These are phyloP conservation scores for Dipodomys merriami DNA, from an alignment of 2,113 vertebrate species.

Conservation along the genomic window DNA sequence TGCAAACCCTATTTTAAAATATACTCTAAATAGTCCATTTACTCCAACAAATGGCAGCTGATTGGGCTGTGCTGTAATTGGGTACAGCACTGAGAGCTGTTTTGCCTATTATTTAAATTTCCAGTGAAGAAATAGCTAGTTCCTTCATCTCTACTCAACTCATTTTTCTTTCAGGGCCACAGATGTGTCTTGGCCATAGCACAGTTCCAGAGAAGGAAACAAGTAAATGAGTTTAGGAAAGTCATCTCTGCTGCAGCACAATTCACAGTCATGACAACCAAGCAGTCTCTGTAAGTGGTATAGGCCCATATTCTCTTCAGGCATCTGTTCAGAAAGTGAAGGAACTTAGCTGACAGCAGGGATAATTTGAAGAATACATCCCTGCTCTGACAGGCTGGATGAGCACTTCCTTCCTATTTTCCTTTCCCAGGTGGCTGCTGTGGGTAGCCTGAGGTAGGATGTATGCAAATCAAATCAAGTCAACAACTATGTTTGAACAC, in stretches of 20 bases:
- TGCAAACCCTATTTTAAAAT: slow-evolving; percentile 79
- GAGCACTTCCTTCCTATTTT: slow-evolving; percentile 59
- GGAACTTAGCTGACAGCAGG: slow-evolving; percentile 69
- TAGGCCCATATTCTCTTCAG: slow-evolving; percentile 65
- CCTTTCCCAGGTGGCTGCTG: slow-evolving; percentile 41
- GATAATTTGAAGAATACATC: slow-evolving; percentile 64
- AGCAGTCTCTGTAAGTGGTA: slow-evolving; percentile 60
- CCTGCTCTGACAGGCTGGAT: slow-evolving; percentile 29
- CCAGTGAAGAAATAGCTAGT: slow-evolving; percentile 76
- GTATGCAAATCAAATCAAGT: slow-evolving; percentile 31
- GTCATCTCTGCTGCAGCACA: slow-evolving; percentile 35
- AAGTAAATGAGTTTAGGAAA: slow-evolving; percentile 20
- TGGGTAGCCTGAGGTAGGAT: slow-evolving; percentile 43
- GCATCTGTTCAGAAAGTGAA: slow-evolving; percentile 63
- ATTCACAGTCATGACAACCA: slow-evolving; percentile 61
- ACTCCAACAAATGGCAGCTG: slow-evolving; percentile 80
- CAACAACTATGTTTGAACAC: slow-evolving; percentile 27
- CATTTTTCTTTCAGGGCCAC: slow-evolving; percentile 77
- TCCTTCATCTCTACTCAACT: slow-evolving; percentile 65
- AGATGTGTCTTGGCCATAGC: slow-evolving; percentile 73
- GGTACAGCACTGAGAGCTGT: slow-evolving; percentile 72
- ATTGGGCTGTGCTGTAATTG: slow-evolving; percentile 81
- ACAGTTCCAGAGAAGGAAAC: slow-evolving; percentile 65
- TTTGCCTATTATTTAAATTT: slow-evolving; percentile 81
- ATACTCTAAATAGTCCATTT: slow-evolving; percentile 79